These are phyloP conservation scores for Chlorodrepanis virens DNA, from an alignment of 2,113 vertebrate genomes.

Conservation along the genomic window DNA sequence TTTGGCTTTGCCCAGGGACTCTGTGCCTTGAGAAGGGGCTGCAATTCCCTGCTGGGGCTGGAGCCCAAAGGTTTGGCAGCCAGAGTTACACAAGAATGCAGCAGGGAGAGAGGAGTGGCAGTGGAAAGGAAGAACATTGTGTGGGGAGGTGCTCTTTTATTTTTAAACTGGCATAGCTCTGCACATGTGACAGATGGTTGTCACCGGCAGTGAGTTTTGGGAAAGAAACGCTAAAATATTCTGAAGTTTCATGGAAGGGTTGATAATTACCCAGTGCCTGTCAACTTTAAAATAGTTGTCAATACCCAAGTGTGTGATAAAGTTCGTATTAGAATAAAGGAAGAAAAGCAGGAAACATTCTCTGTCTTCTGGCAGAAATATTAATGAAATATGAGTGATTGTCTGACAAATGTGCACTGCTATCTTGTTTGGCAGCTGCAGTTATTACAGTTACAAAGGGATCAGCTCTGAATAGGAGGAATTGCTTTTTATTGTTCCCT, in stretches of 20 bases:
- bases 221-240: slow-evolving; percentile 29
- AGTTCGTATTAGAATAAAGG: slow-evolving; percentile 44
- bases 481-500: slow-evolving; percentile 63
- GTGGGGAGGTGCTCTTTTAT: slow-evolving; percentile 48
- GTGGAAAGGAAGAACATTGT: slow-evolving; percentile 25
- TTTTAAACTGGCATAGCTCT: slow-evolving; percentile 37
- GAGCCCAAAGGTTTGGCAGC: background rate
- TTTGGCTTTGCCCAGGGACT: background rate
- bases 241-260: slow-evolving; percentile 30
- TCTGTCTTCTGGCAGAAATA: slow-evolving; percentile 45
- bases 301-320: slow-evolving; percentile 55
- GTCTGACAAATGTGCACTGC: slow-evolving; percentile 50
- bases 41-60: background rate
- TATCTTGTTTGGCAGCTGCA: slow-evolving; percentile 62
- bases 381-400: slow-evolving; percentile 60
- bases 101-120: slow-evolving; percentile 12
- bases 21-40: background rate
- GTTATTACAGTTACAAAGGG: slow-evolving; percentile 60
- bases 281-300: slow-evolving; percentile 59
- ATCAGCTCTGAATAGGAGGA: slow-evolving; percentile 53
- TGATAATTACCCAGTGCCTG: slow-evolving; percentile 61
- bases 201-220: slow-evolving; percentile 42
- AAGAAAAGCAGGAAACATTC: slow-evolving; percentile 29
- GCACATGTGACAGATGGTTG: slow-evolving; percentile 63
- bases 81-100: background rate